A percentile compares a stretch with the other conserved stretches of the same genome.
Conservation (phyloP, 2,888 invertebrate species). For the Dryobota labecula region DNA sequence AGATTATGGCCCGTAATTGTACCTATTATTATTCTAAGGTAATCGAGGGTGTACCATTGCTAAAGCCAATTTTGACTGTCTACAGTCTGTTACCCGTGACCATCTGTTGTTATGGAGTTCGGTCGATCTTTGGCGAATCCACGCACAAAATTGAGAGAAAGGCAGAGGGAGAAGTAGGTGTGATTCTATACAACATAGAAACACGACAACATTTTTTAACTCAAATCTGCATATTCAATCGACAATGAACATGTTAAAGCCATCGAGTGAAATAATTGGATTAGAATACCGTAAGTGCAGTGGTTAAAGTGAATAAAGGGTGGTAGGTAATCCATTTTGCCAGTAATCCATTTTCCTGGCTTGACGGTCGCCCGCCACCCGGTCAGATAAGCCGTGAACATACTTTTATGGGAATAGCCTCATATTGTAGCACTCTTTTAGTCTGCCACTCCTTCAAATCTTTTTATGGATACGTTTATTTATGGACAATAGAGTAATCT, state of each 20-base stretch:
- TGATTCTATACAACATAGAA: too few species aligned
- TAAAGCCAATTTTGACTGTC: too few species aligned
- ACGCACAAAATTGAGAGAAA: too few species aligned
- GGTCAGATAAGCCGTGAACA: slow-evolving; percentile 53
- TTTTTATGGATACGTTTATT: slow-evolving; percentile 17
- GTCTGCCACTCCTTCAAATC: slow-evolving; percentile 15
- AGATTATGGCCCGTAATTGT: too few species aligned
- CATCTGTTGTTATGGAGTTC: too few species aligned
- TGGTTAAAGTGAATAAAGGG: slow-evolving; percentile 43
- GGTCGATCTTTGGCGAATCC: too few species aligned
- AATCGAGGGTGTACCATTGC: too few species aligned
- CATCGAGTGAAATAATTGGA: not conserved
- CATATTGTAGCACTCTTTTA: slow-evolving; percentile 26
- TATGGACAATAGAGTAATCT: not conserved
- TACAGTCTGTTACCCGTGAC: too few species aligned
- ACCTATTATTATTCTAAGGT: too few species aligned
- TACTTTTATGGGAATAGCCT: slow-evolving; percentile 39
- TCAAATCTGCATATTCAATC: slow-evolving; percentile 3
- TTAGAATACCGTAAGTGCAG: slow-evolving; percentile 44
- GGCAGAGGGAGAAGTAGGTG: too few species aligned
- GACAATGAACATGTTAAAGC: slow-evolving; percentile 4
- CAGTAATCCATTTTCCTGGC: slow-evolving; percentile 56
- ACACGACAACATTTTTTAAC: not conserved
- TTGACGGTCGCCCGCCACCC: slow-evolving; percentile 50
- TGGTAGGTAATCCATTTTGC: slow-evolving; percentile 52